phyloP scores from a whole-genome alignment of 2,113 vertebrate genomes.

The Microtus ochrogaster region DNA sequence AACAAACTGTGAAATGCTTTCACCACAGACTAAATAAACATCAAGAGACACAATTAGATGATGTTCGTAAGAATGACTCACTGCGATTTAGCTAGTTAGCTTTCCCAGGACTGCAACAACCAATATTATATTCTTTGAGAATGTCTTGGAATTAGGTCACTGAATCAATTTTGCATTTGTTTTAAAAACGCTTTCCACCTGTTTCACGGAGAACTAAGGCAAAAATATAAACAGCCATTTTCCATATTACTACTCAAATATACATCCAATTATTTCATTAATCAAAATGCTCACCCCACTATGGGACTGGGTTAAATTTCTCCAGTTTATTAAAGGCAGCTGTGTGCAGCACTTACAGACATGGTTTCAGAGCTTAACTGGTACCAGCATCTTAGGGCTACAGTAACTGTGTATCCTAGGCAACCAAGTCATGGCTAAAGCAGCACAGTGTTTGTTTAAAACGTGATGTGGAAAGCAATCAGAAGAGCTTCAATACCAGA shows the following conservation, averaged over 20 bases:
- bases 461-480: slow-evolving; percentile 88
- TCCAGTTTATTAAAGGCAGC: background rate
- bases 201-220: background rate
- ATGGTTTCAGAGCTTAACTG: slow-evolving; percentile 66
- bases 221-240: background rate
- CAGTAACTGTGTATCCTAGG: slow-evolving; percentile 87
- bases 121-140: slow-evolving; percentile 10
- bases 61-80: slow-evolving; percentile 21
- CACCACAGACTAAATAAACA: background rate
- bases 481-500: slow-evolving; percentile 67
- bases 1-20: background rate
- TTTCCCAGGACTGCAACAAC: slow-evolving; percentile 32
- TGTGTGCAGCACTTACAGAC: slow-evolving; percentile 48
- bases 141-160: slow-evolving; percentile 21
- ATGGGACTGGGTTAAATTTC: background rate
- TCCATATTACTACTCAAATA: background rate
- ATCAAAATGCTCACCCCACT: background rate
- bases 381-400: slow-evolving; percentile 83
- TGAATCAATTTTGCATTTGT: background rate
- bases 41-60: background rate
- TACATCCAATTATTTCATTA: slow-evolving; percentile 39
- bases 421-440: slow-evolving; percentile 88
- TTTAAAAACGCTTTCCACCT: background rate
- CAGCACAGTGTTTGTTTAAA: slow-evolving; percentile 82
- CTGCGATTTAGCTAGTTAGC: slow-evolving; percentile 44